Evolutionary conservation across 2,797 vertebrate species (phyloP).

Genomic region (Crocodylus rhombifer): DNA sequence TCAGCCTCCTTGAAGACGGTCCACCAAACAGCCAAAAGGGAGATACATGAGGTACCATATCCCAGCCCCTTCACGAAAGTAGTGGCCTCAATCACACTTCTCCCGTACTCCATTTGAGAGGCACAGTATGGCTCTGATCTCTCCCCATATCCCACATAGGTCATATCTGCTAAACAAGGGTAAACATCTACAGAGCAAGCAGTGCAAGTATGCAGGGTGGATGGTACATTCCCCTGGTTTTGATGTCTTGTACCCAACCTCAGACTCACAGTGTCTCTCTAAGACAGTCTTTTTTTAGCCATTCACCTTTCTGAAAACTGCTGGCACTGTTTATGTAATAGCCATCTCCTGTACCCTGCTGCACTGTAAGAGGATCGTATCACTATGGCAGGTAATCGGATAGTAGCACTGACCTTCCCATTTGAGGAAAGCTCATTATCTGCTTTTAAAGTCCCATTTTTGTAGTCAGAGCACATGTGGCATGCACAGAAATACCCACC

Average conservation of each 20-base stretch:
- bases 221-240: neutral
- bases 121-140: neutral
- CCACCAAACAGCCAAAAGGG: neutral
- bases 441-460: neutral
- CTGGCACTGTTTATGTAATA: neutral
- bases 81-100: neutral
- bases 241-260: neutral
- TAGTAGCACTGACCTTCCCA: neutral
- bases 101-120: neutral
- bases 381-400: neutral
- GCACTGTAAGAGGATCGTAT: constrained; percentile 36
- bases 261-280: neutral
- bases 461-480: accelerated
- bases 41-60: neutral
- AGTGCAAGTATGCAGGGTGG: accelerated
- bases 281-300: neutral
- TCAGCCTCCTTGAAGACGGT: too few species aligned
- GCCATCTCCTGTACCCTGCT: accelerated
- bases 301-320: neutral
- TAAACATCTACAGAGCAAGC: accelerated
- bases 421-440: constrained; percentile 41
- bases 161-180: neutral
- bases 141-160: neutral
- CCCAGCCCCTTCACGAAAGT: neutral
- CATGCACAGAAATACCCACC: neutral